Conservation (phyloP, 2,888 invertebrate species). For the Xanthia togata region DNA sequence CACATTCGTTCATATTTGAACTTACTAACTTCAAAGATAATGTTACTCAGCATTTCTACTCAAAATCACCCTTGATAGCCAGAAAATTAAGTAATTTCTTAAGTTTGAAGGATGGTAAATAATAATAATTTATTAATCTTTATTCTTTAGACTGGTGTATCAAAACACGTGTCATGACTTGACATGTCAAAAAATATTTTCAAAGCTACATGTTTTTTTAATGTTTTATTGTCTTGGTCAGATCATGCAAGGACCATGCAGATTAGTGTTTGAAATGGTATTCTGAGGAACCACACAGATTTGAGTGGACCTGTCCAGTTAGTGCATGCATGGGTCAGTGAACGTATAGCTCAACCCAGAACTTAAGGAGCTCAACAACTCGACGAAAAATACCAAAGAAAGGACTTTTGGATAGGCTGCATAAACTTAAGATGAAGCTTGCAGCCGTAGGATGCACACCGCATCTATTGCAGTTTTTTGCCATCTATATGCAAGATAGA, state of each 20-base stretch:
- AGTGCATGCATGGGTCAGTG: background rate
- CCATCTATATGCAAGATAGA: no score
- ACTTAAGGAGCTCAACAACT: no score
- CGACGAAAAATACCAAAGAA: background rate
- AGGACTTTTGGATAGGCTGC: background rate
- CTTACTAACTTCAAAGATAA: background rate
- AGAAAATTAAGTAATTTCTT: slow-evolving; percentile 6
- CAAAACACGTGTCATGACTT: background rate
- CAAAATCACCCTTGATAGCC: background rate
- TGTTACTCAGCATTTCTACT: background rate
- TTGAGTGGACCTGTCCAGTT: background rate
- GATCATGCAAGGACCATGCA: background rate
- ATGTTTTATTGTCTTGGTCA: background rate
- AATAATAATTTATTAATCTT: background rate
- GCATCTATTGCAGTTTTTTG: no score
- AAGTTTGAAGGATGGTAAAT: background rate
- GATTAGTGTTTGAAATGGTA: background rate
- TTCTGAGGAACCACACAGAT: background rate
- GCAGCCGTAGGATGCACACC: no score
- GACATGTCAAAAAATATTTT: no score
- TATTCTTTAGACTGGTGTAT: background rate
- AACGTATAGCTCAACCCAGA: background rate
- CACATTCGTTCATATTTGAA: slow-evolving; percentile 15
- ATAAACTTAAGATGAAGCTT: no score
- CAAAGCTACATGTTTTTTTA: no score